Evolutionary conservation across 1,140 invertebrate genomes (phyloP), one percentile per base, ranked within the genome.

Genomic region (Eumaeus atala): DNA sequence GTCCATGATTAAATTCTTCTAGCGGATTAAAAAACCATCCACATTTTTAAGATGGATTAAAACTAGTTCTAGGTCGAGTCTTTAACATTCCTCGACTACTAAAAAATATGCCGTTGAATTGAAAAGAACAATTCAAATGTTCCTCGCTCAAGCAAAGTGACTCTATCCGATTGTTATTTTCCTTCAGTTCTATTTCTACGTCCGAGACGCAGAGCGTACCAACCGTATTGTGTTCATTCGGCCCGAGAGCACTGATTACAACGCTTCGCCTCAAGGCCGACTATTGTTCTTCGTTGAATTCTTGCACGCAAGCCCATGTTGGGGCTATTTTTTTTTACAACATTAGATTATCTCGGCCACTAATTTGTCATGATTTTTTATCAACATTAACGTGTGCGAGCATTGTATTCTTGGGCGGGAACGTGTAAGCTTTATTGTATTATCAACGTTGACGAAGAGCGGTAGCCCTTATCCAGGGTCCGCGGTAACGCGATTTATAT

Each of bases 261-360:
- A 56, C 66, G 67, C 64, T 51, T 64, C 64, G 76, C 81, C 76
- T 16, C 62, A 81, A 84, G 81, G 81, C 79, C 81, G 71, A 38
- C 72, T 50, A 82, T 84, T 84, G 81, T 84, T 84, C 69, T 69
- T 67, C 63, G 67, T 52, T 69, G 67, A 67, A 81, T 77, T 77
- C 74, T 77, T 74, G 66, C 78, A 79, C 76, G 78, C 76, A 76
- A 81, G 75, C 63, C 67, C 64, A 66, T 73, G 71, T 70, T 51
- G 63, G 61, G 57, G 60, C 63, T 63, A 59, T 61, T 73, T 72
- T 72, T 75, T 72, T n/a, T n/a, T n/a, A n/a, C n/a, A n/a, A 59
- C 59, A 62, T 64, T 61, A 77, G 62, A 74, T 77, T 76, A 77
- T 77, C 73, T 77, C 62, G 62, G 57, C 62, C 59, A 67, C 57